Percentiles rank a stretch among this genome's conserved stretches.
phyloP scores from a whole-genome alignment of 2,113 vertebrate species.

The Corvus hawaiiensis region DNA sequence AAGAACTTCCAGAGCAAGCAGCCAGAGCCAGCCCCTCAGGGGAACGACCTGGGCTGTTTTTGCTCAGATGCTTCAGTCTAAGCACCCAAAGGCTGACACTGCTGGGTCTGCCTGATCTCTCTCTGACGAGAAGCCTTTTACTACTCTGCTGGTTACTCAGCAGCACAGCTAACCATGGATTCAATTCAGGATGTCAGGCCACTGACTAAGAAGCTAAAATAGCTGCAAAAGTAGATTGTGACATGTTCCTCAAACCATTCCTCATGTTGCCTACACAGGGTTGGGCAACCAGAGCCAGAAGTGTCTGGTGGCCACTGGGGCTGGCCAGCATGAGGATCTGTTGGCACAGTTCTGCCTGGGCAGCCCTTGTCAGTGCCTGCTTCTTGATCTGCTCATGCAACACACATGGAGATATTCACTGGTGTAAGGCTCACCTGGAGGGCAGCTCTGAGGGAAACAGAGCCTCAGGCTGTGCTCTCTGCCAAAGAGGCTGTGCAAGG shows the following conservation, averaged over 20 bases:
- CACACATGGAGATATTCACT: neutral
- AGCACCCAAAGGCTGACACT: neutral
- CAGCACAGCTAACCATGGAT: neutral
- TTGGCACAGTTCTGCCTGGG: neutral
- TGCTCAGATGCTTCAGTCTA: neutral
- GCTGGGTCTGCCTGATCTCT: neutral
- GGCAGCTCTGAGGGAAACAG: neutral
- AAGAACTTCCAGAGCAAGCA: neutral
- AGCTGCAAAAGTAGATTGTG: neutral
- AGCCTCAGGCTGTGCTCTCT: neutral
- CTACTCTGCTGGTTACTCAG: neutral
- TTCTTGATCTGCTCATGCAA: neutral
- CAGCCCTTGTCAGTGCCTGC: neutral
- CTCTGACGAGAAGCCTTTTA: neutral
- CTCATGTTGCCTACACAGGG: neutral
- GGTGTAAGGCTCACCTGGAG: neutral
- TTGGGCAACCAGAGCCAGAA: rapidly evolving
- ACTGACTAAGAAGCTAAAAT: constrained; percentile 39
- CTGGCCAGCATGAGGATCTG: neutral
- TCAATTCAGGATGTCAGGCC: neutral
- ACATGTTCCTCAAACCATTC: neutral
- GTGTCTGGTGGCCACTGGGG: neutral
- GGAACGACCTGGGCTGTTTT: neutral
- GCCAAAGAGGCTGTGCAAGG: neutral
- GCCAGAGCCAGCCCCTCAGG: neutral